phyloP scores from a whole-genome alignment of 1,140 invertebrate species.

The Archegozetes longisetosus region DNA sequence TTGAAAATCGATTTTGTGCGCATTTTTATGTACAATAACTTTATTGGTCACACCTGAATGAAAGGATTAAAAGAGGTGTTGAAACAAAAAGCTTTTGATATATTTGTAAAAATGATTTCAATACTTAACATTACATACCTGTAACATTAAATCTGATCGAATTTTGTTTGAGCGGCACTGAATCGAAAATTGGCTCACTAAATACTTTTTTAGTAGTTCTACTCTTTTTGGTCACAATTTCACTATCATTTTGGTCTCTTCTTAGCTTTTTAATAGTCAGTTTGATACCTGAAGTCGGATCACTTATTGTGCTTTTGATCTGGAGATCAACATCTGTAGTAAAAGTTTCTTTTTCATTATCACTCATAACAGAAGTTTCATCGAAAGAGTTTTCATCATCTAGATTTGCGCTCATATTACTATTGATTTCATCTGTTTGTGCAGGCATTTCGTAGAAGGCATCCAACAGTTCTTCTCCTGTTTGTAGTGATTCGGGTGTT shows the following conservation, averaged over 20 bases:
- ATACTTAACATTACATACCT: too few relatives aligned
- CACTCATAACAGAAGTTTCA: slow-evolving; percentile 19
- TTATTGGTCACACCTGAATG: too few relatives aligned
- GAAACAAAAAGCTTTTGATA: neutral
- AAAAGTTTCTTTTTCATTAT: slow-evolving; percentile 14
- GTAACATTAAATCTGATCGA: neutral
- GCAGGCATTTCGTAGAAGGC: slow-evolving; percentile 21
- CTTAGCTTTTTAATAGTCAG: slow-evolving; percentile 27
- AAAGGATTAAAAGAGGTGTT: too few relatives aligned
- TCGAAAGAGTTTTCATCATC: slow-evolving; percentile 16
- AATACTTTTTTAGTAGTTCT: too few relatives aligned
- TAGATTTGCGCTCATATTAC: neutral
- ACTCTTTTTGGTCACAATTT: neutral
- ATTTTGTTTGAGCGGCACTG: neutral
- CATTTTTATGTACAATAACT: neutral
- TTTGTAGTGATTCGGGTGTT: slow-evolving; percentile 24
- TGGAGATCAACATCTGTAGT: slow-evolving; percentile 20
- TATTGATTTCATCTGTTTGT: slow-evolving; percentile 15
- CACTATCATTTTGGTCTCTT: neutral
- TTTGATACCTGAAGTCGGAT: slow-evolving; percentile 29
- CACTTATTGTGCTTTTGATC: slow-evolving; percentile 26
- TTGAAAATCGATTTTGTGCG: neutral
- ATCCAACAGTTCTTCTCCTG: slow-evolving; percentile 27
- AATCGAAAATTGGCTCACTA: neutral
- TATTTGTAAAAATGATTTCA: neutral